Conservation (phyloP, 2,888 invertebrate species). For the Caenorhabditis afra region DNA sequence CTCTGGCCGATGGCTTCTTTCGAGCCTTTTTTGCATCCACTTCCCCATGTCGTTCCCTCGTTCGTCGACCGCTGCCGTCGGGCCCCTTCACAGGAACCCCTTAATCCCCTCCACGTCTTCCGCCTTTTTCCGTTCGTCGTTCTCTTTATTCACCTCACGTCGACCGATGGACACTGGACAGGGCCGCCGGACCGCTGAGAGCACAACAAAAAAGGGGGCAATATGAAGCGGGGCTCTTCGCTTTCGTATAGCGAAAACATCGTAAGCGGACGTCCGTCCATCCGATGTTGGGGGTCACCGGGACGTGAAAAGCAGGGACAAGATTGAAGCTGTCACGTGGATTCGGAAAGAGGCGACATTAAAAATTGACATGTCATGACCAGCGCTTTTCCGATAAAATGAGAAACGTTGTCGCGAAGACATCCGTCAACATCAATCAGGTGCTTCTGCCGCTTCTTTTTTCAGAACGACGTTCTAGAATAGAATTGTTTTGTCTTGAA, state of each 20-base stretch:
- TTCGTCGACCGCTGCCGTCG: constrained; percentile 5
- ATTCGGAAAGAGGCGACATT: background rate
- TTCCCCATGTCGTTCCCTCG: constrained; percentile 44
- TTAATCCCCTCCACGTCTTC: constrained; percentile 54
- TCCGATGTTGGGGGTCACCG: background rate
- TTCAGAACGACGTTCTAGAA: background rate
- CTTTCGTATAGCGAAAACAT: constrained; percentile 54
- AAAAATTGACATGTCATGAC: background rate
- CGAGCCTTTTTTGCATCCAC: constrained; percentile 38
- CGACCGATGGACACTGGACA: constrained; percentile 25
- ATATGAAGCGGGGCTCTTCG: constrained; percentile 25
- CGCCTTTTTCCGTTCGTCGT: constrained; percentile 20
- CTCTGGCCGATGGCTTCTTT: background rate
- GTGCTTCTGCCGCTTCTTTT: background rate
- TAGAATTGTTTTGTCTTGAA: no score
- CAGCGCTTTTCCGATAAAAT: background rate
- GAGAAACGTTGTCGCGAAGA: background rate
- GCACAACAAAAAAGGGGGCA: constrained; percentile 47
- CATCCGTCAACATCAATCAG: constrained; percentile 3
- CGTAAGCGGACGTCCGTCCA: constrained; percentile 29
- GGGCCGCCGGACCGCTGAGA: constrained; percentile 18
- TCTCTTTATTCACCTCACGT: constrained; percentile 39
- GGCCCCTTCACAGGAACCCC: background rate
- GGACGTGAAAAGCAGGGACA: background rate
- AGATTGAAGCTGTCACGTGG: constrained; percentile 20